Conservation (phyloP, 2,797 vertebrate genomes). For the Clarias laeviceps region DNA sequence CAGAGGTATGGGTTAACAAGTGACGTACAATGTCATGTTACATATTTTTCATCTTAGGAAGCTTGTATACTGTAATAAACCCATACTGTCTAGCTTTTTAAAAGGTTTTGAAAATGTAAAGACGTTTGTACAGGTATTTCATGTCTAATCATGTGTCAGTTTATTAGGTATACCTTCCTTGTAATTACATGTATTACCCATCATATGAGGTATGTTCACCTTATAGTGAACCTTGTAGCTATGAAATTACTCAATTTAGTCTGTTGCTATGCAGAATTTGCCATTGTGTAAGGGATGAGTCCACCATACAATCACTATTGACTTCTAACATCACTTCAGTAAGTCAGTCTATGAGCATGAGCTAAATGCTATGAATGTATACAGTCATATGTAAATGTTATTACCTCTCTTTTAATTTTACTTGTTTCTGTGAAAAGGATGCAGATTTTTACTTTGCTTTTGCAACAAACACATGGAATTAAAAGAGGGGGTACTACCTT, state of each 20-base stretch:
- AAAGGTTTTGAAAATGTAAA: neutral
- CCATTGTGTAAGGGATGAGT: neutral
- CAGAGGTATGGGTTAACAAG: slow-evolving; percentile 82
- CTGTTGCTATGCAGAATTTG: neutral
- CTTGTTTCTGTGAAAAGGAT: too few relatives aligned
- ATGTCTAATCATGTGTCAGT: neutral
- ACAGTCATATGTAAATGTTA: too few relatives aligned
- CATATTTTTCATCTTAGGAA: neutral
- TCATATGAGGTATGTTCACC: neutral
- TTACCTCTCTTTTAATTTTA: too few relatives aligned
- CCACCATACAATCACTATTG: neutral
- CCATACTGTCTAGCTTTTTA: too few relatives aligned
- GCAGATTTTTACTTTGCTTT: too few relatives aligned
- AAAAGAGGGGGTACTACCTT: too few relatives aligned
- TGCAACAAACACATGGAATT: too few relatives aligned
- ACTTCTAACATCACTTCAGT: neutral
- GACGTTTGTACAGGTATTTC: too few relatives aligned
- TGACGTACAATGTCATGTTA: neutral
- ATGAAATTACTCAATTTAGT: neutral
- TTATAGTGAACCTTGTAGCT: neutral
- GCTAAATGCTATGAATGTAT: neutral
- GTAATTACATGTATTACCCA: neutral
- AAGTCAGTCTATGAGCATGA: neutral
- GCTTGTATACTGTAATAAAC: too few relatives aligned
- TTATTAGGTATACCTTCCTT: neutral